Base-by-base conservation (phyloP, 2,888 invertebrate species). In the Napeogenes sylphis region DNA sequence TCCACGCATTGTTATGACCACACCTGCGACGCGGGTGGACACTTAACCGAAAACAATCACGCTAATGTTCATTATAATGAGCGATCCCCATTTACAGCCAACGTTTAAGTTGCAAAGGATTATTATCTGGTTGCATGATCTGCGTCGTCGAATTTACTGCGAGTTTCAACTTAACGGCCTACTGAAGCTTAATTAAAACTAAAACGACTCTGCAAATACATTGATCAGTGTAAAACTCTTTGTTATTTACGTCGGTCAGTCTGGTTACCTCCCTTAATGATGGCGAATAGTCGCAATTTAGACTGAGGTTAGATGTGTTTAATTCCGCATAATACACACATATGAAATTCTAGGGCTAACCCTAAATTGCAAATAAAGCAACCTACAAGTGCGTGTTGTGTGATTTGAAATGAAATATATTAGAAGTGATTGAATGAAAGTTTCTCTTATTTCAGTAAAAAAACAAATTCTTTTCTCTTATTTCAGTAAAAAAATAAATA, bases 21-120 rank as follows among this genome's bases (percentile, higher is more conserved):
- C 82, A 84, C 84, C 84, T 84, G 85, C 64, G 78, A 72, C 66
- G 72, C 61, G 73, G 67, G 70, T 69, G 72, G 69, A 65, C 74
- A 79, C 79, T 85, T 84, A 85, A 83, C 81, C 83, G 80, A 78
- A 82, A 84, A 84, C 86, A 87, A 87, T 89, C 87, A 87, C 82
- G 84, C 81, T 87, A 86, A 87, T 85, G 85, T 85, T 87, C 84
- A 89, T 88, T 88, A 89, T 90, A 87, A 89, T 84, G 83, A 75
- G 81, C 85, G 81, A 86, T 90, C 84, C 84, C 80, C 85, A 85
- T 87, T 88, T 85, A 86, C 78, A 80, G 81, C 75, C 73, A 74
- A 74, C 77, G 77, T 71, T 75, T 71, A 73, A 77, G 79, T 82
- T 82, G 79, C 82, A 83, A 87, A 70, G 75, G 84, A 81, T 83